A percentile compares a stretch with the other conserved stretches of the same genome.
Evolutionary conservation across 1,140 invertebrate genomes (phyloP).

Genomic region (Stegodyphus dumicola): DNA sequence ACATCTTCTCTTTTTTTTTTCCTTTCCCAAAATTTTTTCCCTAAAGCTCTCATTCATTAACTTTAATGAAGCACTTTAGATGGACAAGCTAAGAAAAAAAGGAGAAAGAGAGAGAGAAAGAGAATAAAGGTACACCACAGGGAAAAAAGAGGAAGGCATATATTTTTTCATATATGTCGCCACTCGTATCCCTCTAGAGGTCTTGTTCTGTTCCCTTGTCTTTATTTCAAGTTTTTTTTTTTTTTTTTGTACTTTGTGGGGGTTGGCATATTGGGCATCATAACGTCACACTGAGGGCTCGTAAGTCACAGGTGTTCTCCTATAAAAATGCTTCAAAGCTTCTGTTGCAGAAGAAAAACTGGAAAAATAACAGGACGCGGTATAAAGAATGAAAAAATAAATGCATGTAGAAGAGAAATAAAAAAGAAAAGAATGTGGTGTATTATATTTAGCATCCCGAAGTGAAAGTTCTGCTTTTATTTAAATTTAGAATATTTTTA

Average conservation of each 20-base stretch:
- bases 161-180: constrained; percentile 39
- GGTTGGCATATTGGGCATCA: constrained; percentile 6
- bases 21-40: not conserved
- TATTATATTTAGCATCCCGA: too few relatives aligned
- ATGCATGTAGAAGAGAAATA: not conserved
- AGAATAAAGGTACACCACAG: not conserved
- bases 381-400: not conserved
- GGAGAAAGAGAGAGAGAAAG: not conserved
- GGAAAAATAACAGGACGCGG: not conserved
- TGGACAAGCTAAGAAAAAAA: constrained; percentile 24
- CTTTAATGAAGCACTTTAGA: constrained; percentile 58
- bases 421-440: too few relatives aligned
- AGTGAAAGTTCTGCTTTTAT: not conserved
- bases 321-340: constrained; percentile 48
- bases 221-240: constrained; percentile 16
- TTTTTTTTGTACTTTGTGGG: constrained; percentile 2
- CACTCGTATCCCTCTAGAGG: not conserved
- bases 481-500: not conserved
- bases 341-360: not conserved
- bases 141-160: constrained; percentile 1
- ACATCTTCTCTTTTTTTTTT: not conserved
- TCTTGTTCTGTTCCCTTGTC: constrained; percentile 7
- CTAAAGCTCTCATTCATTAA: constrained; percentile 21
- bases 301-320: constrained; percentile 48
- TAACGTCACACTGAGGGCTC: constrained; percentile 41